Evolutionary conservation across 2,888 invertebrate species (phyloP), one percentile per base, ranked within the genome.

Genomic region (Alsophila aescularia): DNA sequence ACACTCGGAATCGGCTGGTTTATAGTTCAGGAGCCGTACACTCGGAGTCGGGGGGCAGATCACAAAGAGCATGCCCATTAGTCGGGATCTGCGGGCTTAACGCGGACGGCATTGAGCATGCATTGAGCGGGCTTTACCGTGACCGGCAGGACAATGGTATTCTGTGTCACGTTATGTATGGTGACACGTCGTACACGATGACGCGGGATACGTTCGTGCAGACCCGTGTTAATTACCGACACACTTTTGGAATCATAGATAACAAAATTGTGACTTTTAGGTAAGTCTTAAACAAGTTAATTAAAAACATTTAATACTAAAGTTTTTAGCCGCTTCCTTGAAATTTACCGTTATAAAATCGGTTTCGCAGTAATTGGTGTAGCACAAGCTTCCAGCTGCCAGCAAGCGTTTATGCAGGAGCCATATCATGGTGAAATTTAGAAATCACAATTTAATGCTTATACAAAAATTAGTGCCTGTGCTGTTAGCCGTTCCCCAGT

Each of bases 41-140:
- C 15, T 15, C 14, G 14, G 43, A 39, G 51, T 53, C 39, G 37
- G 43, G 34, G 45, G 41, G 15, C 36, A 32, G 49, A 42, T 55
- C 47, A 53, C 60, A 62, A 64, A 67, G 62, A 57, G 58, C 52
- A 55, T 44, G 58, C 45, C 60, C 60, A 64, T 67, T 67, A 64
- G 62, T 52, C 53, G 49, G 56, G 61, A 58, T 64, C 50, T 49
- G 49, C 36, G 41, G 54, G 64, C 60, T 67, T 66, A 56, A 42
- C 47, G 51, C 39, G 52, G 49, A 52, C 41, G 40, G 34, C 40
- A 40, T 44, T 62, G 52, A 63, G 62, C 52, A 43, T 36, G 34
- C 40, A 40, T 44, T 62, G 52, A 63, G 62, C 52, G 45, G 51
- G 55, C 55, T 60, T 59, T 62, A 48, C 51, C 13, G 27, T 36